Percentiles rank a stretch among this genome's conserved stretches.
Conservation (phyloP, 2,113 vertebrate species). For the Choloepus hoffmanni region DNA sequence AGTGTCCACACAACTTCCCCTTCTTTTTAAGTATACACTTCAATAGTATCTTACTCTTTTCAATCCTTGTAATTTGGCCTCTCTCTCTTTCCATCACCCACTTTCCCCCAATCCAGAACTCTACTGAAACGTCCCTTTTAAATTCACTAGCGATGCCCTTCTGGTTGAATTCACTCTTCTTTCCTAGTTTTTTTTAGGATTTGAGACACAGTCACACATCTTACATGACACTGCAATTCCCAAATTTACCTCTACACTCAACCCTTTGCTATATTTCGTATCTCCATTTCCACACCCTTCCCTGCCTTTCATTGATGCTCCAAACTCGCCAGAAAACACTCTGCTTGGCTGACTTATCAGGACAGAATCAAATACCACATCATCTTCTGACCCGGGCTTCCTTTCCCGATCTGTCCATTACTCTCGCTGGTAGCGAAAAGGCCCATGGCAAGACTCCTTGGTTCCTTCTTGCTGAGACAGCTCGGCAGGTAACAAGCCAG, state of each 20-base stretch:
- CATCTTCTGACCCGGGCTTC: not conserved
- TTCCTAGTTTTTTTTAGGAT: not conserved
- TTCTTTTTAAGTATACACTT: not conserved
- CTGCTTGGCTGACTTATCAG: not conserved
- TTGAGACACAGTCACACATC: not conserved
- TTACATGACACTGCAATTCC: not conserved
- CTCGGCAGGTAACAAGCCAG: not conserved
- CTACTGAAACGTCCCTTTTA: not conserved
- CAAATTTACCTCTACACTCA: not conserved
- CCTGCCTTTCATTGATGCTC: not conserved
- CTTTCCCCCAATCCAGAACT: not conserved
- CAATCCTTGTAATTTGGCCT: not conserved
- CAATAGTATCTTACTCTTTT: not conserved
- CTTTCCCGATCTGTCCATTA: not conserved
- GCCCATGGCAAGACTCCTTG: not conserved
- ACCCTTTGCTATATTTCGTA: not conserved
- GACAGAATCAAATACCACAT: conserved; percentile 14
- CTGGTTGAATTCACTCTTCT: not conserved
- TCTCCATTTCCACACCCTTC: not conserved
- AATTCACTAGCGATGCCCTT: not conserved
- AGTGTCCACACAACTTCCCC: not conserved
- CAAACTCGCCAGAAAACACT: not conserved
- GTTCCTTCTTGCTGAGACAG: not conserved
- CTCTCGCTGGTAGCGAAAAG: not conserved
- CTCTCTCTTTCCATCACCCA: not conserved